phyloP scores from a whole-genome alignment of 2,797 vertebrate genomes.

The Margarornis squamiger region DNA sequence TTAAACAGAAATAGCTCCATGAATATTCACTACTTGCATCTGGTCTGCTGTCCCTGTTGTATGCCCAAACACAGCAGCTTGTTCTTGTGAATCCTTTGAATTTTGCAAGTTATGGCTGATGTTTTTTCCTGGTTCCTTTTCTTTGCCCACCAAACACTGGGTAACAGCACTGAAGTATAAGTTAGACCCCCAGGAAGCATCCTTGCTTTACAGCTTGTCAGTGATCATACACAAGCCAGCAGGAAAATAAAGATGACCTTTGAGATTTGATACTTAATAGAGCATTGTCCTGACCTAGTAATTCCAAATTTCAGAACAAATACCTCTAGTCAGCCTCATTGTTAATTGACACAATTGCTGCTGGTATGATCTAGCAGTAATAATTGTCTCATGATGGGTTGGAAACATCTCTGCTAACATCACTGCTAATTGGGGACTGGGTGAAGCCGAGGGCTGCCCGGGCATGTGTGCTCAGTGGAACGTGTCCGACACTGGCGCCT shows the following conservation, averaged over 20 bases:
- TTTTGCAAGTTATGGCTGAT: neutral
- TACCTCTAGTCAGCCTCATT: conserved; percentile 1
- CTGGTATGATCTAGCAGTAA: neutral
- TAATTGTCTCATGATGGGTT: neutral
- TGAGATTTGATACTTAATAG: conserved; percentile 8
- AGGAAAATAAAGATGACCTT: neutral
- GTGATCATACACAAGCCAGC: neutral
- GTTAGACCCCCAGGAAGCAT: neutral
- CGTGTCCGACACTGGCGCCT: neutral
- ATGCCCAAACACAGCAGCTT: neutral
- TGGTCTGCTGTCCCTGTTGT: neutral
- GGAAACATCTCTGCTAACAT: neutral
- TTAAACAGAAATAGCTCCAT: neutral
- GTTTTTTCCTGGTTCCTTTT: neutral
- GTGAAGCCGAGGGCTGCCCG: fast-evolving
- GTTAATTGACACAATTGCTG: conserved; percentile 5
- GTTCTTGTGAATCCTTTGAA: neutral
- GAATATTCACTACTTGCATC: neutral
- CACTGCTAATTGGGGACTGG: neutral
- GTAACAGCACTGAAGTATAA: neutral
- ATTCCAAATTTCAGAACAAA: conserved; percentile 30
- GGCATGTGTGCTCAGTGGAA: neutral
- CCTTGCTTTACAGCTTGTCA: neutral
- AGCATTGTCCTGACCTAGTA: conserved; percentile 11
- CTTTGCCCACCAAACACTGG: neutral